Evolutionary conservation across 2,113 vertebrate genomes (phyloP).

Genomic region (Xenopus tropicalis): DNA sequence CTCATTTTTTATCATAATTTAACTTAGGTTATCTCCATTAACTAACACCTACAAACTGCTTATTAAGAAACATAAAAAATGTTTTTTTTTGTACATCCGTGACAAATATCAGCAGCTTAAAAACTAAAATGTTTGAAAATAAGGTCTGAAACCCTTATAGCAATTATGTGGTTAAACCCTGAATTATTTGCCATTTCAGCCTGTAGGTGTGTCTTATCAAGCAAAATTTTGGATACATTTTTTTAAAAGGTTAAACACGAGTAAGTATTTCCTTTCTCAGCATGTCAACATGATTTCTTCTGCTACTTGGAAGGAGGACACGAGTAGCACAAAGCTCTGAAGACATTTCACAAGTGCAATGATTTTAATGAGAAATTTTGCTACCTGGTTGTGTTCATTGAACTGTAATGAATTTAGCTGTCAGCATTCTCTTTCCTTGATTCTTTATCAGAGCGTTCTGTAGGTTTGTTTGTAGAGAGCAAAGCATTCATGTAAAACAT

Average conservation of each 20-base stretch:
- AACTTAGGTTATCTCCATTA: too few relatives aligned
- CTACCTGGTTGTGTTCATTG: conserved; percentile 27
- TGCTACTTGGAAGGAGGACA: not conserved
- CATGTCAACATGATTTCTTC: not conserved
- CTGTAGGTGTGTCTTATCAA: not conserved
- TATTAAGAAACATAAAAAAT: too few relatives aligned
- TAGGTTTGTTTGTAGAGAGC: conserved; percentile 26
- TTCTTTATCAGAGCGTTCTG: conserved; percentile 11
- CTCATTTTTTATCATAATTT: too few relatives aligned
- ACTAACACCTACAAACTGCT: too few relatives aligned
- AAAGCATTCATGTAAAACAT: conserved; percentile 13
- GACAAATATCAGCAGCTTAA: too few relatives aligned
- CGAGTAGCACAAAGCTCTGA: not conserved
- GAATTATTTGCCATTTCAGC: too few relatives aligned
- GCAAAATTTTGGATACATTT: not conserved
- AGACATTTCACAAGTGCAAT: not conserved
- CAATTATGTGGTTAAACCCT: too few relatives aligned
- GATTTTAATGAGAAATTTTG: conserved; percentile 24
- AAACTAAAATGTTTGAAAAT: too few relatives aligned
- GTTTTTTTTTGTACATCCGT: too few relatives aligned
- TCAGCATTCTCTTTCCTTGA: not conserved
- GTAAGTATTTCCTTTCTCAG: not conserved
- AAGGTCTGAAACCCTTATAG: too few relatives aligned
- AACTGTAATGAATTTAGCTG: conserved; percentile 9
- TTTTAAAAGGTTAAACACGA: conserved; percentile 16